Conservation (phyloP, 2,113 vertebrate genomes). For the Oreochromis tanganicae region DNA sequence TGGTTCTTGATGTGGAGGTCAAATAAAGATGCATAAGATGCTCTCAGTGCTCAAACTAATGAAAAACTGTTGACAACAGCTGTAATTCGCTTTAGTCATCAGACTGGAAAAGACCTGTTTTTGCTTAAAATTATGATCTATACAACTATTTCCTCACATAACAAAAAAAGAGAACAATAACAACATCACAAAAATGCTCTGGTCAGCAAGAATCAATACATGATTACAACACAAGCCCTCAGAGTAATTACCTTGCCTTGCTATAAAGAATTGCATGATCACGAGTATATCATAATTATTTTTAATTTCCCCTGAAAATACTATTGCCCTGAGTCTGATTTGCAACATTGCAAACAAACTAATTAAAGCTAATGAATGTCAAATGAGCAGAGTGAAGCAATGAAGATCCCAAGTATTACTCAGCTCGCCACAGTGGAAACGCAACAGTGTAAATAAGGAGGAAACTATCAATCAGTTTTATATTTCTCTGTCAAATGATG, state of each 20-base stretch:
- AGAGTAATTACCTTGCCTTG: not conserved
- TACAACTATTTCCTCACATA: not conserved
- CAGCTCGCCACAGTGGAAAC: not conserved
- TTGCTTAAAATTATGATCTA: not conserved
- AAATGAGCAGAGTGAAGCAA: conserved; percentile 29
- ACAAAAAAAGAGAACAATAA: not conserved
- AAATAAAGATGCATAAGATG: not conserved
- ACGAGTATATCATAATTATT: conserved; percentile 4
- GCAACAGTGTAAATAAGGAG: not conserved
- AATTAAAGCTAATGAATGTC: conserved; percentile 39
- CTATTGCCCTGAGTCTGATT: conserved; percentile 1
- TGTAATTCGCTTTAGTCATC: not conserved
- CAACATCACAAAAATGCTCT: not conserved
- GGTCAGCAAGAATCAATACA: not conserved
- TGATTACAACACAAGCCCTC: not conserved
- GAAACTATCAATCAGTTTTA: conserved; percentile 12
- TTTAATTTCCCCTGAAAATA: conserved; percentile 5
- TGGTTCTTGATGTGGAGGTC: not conserved
- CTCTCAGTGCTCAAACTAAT: not conserved
- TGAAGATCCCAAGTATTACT: not conserved
- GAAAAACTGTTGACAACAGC: not conserved
- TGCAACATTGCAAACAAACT: conserved; percentile 18
- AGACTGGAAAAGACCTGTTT: not conserved
- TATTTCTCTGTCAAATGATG: not conserved
- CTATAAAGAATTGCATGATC: not conserved